Conservation (phyloP, 2,888 invertebrate species). For the Rhyacophila evoluta region DNA sequence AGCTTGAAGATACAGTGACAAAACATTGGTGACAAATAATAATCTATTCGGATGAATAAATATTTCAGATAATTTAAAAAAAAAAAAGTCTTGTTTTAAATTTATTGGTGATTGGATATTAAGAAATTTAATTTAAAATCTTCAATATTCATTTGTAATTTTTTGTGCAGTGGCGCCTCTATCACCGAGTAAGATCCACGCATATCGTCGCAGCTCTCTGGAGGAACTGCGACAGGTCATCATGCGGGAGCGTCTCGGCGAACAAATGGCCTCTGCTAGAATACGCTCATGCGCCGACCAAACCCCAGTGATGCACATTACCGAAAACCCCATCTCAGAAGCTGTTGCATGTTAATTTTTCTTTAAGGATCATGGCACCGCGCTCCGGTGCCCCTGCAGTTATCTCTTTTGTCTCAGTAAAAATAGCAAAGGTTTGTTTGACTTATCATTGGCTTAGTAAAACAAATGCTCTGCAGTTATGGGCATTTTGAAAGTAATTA, state of each 20-base stretch:
- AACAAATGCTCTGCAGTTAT: neutral
- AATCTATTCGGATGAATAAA: no score
- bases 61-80: no score
- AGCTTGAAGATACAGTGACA: no score
- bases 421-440: neutral
- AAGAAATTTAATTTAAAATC: no score
- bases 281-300: conserved; percentile 58
- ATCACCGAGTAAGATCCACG: conserved; percentile 77
- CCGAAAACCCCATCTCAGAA: conserved; percentile 82
- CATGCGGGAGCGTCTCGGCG: conserved; percentile 56
- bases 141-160: conserved; percentile 33
- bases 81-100: no score
- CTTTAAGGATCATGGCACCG: neutral
- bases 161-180: conserved; percentile 76
- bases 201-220: conserved; percentile 73
- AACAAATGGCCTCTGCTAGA: conserved; percentile 46
- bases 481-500: neutral
- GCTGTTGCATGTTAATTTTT: conserved; percentile 77
- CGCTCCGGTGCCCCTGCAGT: neutral
- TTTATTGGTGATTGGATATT: no score
- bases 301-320: conserved; percentile 80
- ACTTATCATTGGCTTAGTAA: neutral
- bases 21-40: no score
- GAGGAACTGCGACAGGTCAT: conserved; percentile 68
- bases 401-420: neutral